phyloP scores from a whole-genome alignment of 2,113 vertebrate species.

The Psilopsiagon aurifrons region DNA sequence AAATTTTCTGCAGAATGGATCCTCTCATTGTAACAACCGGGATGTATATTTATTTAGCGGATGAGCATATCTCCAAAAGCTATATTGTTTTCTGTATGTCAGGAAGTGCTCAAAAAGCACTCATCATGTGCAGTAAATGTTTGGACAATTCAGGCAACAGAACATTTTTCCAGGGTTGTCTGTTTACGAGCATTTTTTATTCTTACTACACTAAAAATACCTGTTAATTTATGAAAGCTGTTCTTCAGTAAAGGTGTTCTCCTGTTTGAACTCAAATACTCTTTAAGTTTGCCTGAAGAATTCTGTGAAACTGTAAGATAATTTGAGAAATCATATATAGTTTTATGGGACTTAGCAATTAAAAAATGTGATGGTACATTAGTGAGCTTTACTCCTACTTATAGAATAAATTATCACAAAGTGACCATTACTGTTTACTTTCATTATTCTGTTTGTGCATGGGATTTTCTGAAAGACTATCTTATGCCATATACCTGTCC shows the following conservation, averaged over 20 bases:
- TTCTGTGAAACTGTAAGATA: background rate
- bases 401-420: background rate
- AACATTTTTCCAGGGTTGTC: background rate
- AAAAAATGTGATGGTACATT: background rate
- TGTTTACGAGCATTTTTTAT: background rate
- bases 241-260: background rate
- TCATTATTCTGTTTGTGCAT: background rate
- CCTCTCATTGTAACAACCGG: background rate
- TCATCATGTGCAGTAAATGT: background rate
- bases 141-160: background rate
- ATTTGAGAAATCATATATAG: background rate
- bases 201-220: background rate
- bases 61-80: background rate
- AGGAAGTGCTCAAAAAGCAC: background rate
- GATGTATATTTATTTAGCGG: background rate
- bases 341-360: background rate
- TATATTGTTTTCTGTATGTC: background rate
- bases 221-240: background rate
- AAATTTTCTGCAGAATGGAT: background rate
- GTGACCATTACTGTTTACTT: background rate
- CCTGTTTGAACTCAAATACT: background rate
- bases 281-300: background rate
- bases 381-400: background rate
- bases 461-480: constrained; percentile 17
- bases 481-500: constrained; percentile 32